phyloP scores from a whole-genome alignment of 37 sponge, comb jelly and placozoan genomes.

The Chondrosia reniformis region DNA sequence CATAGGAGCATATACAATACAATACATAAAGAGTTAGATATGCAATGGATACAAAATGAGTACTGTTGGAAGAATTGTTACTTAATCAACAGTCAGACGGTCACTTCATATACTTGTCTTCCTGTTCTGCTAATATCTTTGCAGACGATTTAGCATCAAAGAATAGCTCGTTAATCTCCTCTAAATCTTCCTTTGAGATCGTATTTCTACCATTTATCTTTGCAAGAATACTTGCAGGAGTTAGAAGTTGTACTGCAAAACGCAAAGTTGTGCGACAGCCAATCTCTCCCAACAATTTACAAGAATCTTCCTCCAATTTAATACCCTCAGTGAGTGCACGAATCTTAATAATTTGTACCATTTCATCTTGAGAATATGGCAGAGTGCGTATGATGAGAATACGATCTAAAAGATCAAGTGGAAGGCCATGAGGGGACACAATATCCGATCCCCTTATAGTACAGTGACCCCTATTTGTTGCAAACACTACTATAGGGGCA shows the following conservation, averaged over 20 bases:
- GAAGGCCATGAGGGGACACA: slow-evolving; percentile 92
- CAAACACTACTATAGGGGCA: slow-evolving; percentile 96
- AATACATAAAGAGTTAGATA: neutral
- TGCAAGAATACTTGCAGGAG: slow-evolving; percentile 87
- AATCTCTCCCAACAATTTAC: slow-evolving; percentile 71
- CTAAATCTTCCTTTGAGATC: slow-evolving; percentile 80
- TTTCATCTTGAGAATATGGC: slow-evolving; percentile 90
- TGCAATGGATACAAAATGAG: neutral
- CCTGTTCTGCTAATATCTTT: slow-evolving; percentile 86
- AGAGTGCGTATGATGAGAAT: slow-evolving; percentile 93
- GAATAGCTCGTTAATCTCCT: slow-evolving; percentile 92
- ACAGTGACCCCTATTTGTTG: slow-evolving; percentile 95
- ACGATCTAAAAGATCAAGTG: slow-evolving; percentile 90
- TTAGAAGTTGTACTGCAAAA: slow-evolving; percentile 93
- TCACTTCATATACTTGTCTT: slow-evolving; percentile 95
- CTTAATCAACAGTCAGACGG: neutral
- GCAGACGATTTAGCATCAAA: slow-evolving; percentile 97
- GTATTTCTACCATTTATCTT: slow-evolving; percentile 89
- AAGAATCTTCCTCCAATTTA: slow-evolving; percentile 66
- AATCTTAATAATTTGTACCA: slow-evolving; percentile 90
- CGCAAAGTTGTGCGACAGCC: slow-evolving; percentile 85
- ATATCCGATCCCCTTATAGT: slow-evolving; percentile 91
- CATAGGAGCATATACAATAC: neutral
- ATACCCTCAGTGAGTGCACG: slow-evolving; percentile 87
- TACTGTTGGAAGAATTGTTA: neutral